Percentiles rank a stretch among this genome's conserved stretches.
Conservation (phyloP, 1,140 invertebrate species). For the Drosophila tsacasi region DNA sequence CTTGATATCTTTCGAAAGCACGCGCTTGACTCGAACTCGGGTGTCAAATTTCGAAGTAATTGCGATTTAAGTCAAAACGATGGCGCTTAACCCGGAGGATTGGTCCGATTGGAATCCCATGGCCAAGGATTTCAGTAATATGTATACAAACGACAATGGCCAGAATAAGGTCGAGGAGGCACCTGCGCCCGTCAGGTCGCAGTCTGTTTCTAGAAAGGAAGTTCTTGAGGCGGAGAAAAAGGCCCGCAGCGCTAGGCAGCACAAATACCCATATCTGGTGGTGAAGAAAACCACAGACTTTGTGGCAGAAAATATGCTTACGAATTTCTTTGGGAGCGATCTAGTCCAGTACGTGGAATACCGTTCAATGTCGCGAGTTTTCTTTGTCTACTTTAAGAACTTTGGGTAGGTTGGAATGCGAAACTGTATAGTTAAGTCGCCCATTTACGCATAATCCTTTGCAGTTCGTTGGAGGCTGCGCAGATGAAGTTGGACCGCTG, state of each 20-base stretch:
- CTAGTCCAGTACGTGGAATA: slow-evolving; percentile 42
- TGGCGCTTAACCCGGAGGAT: not conserved
- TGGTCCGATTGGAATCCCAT: slow-evolving; percentile 57
- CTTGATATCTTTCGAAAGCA: no score
- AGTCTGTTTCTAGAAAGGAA: not conserved
- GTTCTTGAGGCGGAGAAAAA: not conserved
- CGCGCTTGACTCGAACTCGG: slow-evolving; percentile 20
- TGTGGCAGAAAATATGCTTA: slow-evolving; percentile 19
- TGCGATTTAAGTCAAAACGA: not conserved
- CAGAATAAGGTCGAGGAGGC: slow-evolving; percentile 12
- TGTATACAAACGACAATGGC: slow-evolving; percentile 11
- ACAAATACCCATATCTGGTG: slow-evolving; percentile 54
- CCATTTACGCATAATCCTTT: not conserved
- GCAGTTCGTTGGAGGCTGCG: slow-evolving; percentile 46
- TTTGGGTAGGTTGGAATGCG: slow-evolving; percentile 33
- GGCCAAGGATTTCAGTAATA: slow-evolving; percentile 38
- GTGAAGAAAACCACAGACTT: slow-evolving; percentile 23
- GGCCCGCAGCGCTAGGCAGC: not conserved
- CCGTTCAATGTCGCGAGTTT: slow-evolving; percentile 7
- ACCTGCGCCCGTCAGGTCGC: not conserved
- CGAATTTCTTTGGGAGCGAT: slow-evolving; percentile 42
- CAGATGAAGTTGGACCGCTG: not conserved
- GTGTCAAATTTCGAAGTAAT: slow-evolving; percentile 1
- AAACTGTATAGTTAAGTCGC: not conserved
- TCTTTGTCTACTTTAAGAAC: slow-evolving; percentile 53